Evolutionary conservation across 2,888 invertebrate species (phyloP).

Genomic region (Hesperia comma): DNA sequence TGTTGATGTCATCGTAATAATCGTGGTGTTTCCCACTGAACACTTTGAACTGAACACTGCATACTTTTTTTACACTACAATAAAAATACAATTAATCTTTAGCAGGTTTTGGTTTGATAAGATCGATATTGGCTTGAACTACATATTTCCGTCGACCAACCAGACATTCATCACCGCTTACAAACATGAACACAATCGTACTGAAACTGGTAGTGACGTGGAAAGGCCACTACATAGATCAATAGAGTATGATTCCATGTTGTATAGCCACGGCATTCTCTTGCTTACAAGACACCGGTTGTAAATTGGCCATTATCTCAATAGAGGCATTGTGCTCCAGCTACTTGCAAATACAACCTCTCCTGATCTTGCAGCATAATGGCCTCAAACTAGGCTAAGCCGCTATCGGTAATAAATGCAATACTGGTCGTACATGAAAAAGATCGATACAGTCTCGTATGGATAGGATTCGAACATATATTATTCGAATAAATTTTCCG

Average conservation of each 20-base stretch:
- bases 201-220: conserved; percentile 9
- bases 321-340: conserved; percentile 17
- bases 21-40: too few relatives aligned
- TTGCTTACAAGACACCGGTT: conserved; percentile 24
- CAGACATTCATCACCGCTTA: neutral
- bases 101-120: too few relatives aligned
- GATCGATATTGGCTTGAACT: too few relatives aligned
- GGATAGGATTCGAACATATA: too few relatives aligned
- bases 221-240: conserved; percentile 11
- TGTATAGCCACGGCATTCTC: conserved; percentile 15
- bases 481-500: too few relatives aligned
- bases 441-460: neutral
- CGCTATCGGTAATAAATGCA: neutral
- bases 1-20: too few relatives aligned
- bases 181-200: conserved; percentile 7
- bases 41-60: too few relatives aligned
- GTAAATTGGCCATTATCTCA: conserved; percentile 23
- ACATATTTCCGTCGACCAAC: neutral
- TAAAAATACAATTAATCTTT: too few relatives aligned
- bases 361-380: conserved; percentile 2
- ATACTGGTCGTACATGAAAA: neutral
- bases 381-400: neutral
- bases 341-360: conserved; percentile 8
- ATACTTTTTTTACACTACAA: too few relatives aligned
- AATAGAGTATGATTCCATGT: conserved; percentile 15